Evolutionary conservation across 2,888 invertebrate genomes (phyloP).

Genomic region (Proisotoma minuta): DNA sequence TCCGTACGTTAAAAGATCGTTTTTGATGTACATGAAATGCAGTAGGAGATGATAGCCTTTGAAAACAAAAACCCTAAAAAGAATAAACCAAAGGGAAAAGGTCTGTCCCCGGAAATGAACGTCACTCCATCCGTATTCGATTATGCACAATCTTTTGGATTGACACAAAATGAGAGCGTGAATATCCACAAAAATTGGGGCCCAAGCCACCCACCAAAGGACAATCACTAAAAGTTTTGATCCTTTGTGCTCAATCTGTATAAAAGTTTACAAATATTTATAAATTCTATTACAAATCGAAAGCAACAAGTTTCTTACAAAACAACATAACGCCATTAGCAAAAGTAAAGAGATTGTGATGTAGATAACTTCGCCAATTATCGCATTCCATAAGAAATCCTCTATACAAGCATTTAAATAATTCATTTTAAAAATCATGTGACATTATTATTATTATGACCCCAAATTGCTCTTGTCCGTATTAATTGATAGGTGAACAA

Average conservation of each 20-base stretch:
- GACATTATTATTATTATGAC: not conserved
- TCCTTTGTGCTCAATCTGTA: constrained; percentile 2
- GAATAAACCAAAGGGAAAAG: not conserved
- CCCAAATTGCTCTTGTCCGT: not conserved
- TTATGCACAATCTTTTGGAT: constrained; percentile 1
- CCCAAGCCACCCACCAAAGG: not conserved
- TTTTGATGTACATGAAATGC: not conserved
- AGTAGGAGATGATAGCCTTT: constrained; percentile 4
- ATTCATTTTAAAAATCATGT: not conserved
- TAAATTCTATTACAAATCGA: not conserved
- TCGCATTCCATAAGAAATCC: not conserved
- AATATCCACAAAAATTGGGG: not conserved
- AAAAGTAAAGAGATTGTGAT: not conserved
- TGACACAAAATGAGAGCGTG: not conserved
- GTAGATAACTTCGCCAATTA: constrained; percentile 1
- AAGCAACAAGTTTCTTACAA: constrained; percentile 6
- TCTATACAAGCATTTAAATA: too few relatives aligned
- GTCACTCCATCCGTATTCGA: not conserved
- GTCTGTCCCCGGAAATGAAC: not conserved
- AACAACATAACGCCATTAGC: constrained; percentile 5
- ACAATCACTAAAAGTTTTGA: constrained; percentile 1
- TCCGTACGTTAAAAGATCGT: not conserved
- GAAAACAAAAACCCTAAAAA: not conserved
- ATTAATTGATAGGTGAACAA: constrained; percentile 1
- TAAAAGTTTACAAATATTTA: not conserved